Evolutionary conservation across 2,113 vertebrate species (phyloP).

Genomic region (Rhipidura dahli): DNA sequence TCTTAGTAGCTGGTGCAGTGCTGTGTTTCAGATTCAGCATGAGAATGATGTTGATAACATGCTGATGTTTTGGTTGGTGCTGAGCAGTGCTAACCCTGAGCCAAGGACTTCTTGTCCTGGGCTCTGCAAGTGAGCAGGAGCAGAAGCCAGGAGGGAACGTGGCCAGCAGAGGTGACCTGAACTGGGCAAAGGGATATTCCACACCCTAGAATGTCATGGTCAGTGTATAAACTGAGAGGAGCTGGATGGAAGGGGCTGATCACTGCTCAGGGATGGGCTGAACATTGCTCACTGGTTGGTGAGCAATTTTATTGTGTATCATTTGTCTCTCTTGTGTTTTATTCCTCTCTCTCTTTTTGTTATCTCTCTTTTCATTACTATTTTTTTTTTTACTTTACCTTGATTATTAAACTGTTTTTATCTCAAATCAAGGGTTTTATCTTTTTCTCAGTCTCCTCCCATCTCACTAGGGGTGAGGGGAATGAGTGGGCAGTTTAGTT

Average conservation of each 20-base stretch:
- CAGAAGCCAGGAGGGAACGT: neutral
- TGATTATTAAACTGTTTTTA: neutral
- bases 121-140: neutral
- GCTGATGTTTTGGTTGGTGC: neutral
- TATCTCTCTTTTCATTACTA: neutral
- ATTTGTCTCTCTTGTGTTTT: neutral
- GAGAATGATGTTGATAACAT: fast-evolving
- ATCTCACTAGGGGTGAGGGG: neutral
- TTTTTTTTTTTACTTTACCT: neutral
- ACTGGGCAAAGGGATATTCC: neutral
- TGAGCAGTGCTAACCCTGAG: neutral
- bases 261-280: neutral
- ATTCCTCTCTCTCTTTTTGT: neutral
- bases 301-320: neutral
- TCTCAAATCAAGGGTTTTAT: neutral
- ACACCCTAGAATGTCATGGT: neutral
- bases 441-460: neutral
- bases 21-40: neutral
- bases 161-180: neutral
- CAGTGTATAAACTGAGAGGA: neutral
- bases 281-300: neutral
- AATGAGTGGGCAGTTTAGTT: neutral
- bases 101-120: neutral
- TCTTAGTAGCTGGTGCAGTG: neutral
- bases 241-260: neutral